Conservation (phyloP, 2,888 invertebrate genomes). For the Hydroisotoma schaefferi region DNA sequence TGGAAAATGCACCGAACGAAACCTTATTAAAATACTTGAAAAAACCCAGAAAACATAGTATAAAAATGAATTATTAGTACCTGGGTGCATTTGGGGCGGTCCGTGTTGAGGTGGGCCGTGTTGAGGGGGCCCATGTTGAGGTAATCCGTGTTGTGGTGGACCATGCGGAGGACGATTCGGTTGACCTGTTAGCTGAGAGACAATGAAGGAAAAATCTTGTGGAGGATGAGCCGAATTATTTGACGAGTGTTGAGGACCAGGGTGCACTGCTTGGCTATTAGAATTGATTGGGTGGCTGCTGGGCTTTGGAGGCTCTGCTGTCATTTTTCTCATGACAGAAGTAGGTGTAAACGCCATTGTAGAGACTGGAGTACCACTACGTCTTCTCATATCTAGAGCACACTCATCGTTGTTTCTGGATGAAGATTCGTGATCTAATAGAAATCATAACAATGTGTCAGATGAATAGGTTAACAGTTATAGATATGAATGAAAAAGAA, state of each 20-base stretch:
- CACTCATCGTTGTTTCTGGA: neutral
- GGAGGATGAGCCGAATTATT: conserved; percentile 4
- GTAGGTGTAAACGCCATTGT: conserved; percentile 73
- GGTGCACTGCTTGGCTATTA: neutral
- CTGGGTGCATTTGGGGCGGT: no score
- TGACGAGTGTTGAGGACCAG: conserved; percentile 1
- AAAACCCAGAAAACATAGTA: no score
- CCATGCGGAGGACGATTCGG: neutral
- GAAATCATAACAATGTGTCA: neutral
- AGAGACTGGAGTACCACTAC: conserved; percentile 63
- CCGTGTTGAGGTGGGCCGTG: no score
- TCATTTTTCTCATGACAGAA: conserved; percentile 90
- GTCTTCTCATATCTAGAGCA: conserved; percentile 24
- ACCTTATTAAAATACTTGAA: no score
- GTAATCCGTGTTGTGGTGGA: neutral
- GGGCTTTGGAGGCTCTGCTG: conserved; percentile 73
- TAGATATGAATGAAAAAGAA: neutral
- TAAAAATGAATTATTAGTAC: no score
- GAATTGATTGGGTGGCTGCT: conserved; percentile 51
- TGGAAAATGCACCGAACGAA: no score
- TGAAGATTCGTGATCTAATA: neutral
- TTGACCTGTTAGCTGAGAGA: conserved; percentile 9
- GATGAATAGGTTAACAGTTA: no score
- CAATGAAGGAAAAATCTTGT: conserved; percentile 16
- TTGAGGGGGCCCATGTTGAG: no score